Evolutionary conservation across 2,888 invertebrate genomes (phyloP), one percentile per base, ranked within the genome.

Genomic region (Therioaphis trifolii): DNA sequence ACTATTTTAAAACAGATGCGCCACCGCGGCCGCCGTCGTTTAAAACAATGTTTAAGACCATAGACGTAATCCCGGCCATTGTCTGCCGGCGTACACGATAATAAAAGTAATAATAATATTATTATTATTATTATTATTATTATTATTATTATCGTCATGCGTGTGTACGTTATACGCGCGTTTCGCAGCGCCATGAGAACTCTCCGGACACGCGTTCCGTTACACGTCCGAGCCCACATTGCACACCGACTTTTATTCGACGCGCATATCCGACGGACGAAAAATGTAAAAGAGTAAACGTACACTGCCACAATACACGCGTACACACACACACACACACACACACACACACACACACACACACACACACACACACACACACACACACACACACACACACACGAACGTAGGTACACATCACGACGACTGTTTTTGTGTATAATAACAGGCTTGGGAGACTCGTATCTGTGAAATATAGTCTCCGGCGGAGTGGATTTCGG

Each of bases 171-270:
- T n/a, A n/a, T n/a, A n/a, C n/a, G n/a, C 15, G 21, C 35, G 24
- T 66, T 63, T 76, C 49, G n/a, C 63, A 35, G n/a, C 63, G 49
- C 21, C 58, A 80, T 80, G 80, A 71, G 80, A 80, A 80, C n/a
- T 21, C 27, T 15, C 21, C 55, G 27, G 78, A 68, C 69, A 78
- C 68, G 69, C 69, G 79, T 71, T 71, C 80, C 80, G 80, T 80
- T 80, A 71, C 58, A 29, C 18, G 71, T 71, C 71, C 43, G 43
- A 40, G 18, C 49, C 15, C 35, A 35, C 35, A 29, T 63, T 29
- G 29, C 27, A 29, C 63, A 29, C 63, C 63, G 29, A 63, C 63
- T n/a, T 61, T 21, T 61, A 58, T 58, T 58, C 15, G 63, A 18
- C 29, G 18, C 29, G 21, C 40, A 40, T 40, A 69, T 69, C 69